Conservation (phyloP, 2,113 vertebrate species). For the Pteropus alecto region DNA sequence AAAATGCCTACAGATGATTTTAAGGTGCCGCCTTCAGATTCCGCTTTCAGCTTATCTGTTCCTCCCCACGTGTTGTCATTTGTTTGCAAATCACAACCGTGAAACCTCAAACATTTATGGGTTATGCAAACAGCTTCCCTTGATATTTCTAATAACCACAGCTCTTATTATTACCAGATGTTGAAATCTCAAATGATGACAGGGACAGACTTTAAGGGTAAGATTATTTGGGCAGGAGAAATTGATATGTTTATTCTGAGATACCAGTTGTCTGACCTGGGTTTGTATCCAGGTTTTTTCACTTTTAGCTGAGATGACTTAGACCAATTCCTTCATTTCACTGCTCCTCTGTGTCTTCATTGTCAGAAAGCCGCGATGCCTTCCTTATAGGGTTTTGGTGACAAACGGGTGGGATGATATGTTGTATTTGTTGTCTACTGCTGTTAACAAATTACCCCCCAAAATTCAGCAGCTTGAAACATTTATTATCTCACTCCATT, state of each 20-base stretch:
- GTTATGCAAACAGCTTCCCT: constrained; percentile 65
- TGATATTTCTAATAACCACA: constrained; percentile 64
- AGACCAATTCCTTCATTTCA: neutral
- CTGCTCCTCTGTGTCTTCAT: neutral
- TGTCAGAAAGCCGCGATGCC: neutral
- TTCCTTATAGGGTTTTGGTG: neutral
- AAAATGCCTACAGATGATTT: neutral
- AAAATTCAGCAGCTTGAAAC: neutral
- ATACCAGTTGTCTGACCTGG: neutral
- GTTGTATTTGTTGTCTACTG: neutral
- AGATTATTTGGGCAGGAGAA: constrained; percentile 12
- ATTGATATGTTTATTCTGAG: neutral
- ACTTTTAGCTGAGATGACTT: neutral
- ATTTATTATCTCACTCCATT: neutral
- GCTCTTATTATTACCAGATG: constrained; percentile 69
- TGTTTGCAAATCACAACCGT: constrained; percentile 65
- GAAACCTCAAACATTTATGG: constrained; percentile 61
- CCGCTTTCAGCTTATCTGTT: neutral
- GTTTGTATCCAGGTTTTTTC: neutral
- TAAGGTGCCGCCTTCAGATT: neutral
- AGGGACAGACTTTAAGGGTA: constrained; percentile 31
- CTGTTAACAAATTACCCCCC: neutral
- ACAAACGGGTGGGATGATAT: neutral
- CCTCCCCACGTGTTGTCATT: constrained; percentile 41
- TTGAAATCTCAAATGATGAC: constrained; percentile 55